These are phyloP conservation scores for Archocentrus centrarchus DNA, from an alignment of 2,113 vertebrate genomes.

Conservation along the genomic window DNA sequence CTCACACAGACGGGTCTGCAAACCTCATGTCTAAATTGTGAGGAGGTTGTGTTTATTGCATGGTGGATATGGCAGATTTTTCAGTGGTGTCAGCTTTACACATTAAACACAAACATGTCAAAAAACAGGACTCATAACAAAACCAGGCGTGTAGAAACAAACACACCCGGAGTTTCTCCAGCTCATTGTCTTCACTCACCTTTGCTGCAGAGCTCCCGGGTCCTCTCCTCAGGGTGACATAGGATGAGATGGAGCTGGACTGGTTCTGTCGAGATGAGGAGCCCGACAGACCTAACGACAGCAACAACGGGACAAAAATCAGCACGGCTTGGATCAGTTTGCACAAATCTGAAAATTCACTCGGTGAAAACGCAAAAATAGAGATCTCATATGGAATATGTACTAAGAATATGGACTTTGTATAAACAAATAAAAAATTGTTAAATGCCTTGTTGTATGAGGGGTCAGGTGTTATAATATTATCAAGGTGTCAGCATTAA, in stretches of 20 bases:
- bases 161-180: neutral
- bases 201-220: slow-evolving; percentile 78
- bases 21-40: neutral
- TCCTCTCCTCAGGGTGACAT: slow-evolving; percentile 88
- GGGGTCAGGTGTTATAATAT: neutral
- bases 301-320: neutral
- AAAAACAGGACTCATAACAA: neutral
- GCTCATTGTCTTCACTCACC: slow-evolving; percentile 67
- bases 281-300: slow-evolving; percentile 81
- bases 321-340: neutral
- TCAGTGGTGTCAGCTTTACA: neutral
- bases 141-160: neutral
- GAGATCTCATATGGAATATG: neutral
- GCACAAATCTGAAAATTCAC: neutral
- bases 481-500: neutral
- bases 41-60: neutral
- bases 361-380: neutral
- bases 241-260: slow-evolving; percentile 86
- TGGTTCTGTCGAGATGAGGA: slow-evolving; percentile 87
- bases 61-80: neutral
- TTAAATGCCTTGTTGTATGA: neutral
- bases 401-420: neutral
- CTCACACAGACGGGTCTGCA: neutral
- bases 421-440: neutral
- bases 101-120: neutral